Conservation (phyloP, 2,113 vertebrate genomes). For the Neodontobutis hainanensis region DNA sequence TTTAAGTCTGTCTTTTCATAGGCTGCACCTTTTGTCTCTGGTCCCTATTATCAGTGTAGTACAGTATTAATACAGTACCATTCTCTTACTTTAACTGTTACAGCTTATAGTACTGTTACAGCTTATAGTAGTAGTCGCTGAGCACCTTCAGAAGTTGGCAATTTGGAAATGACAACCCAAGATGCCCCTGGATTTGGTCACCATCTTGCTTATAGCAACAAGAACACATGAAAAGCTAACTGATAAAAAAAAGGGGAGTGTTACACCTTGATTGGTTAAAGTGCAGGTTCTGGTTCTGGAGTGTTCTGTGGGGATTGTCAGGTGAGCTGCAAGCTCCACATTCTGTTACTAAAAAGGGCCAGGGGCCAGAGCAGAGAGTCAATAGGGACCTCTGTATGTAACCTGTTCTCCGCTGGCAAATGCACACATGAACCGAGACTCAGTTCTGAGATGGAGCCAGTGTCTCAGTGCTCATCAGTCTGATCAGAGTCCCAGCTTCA, state of each 20-base stretch:
- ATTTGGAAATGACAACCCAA: not conserved
- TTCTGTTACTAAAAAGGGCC: slow-evolving; percentile 9
- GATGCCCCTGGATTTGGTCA: slow-evolving; percentile 13
- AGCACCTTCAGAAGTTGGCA: slow-evolving; percentile 37
- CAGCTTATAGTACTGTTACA: slow-evolving; percentile 13
- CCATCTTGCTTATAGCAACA: slow-evolving; percentile 11
- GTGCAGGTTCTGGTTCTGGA: slow-evolving; percentile 67
- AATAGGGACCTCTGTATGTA: slow-evolving; percentile 29
- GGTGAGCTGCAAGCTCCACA: slow-evolving; percentile 33
- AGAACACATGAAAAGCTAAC: slow-evolving; percentile 2
- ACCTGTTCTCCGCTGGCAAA: slow-evolving; percentile 19
- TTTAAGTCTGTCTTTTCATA: not conserved
- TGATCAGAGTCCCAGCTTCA: not conserved
- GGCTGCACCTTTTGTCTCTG: slow-evolving; percentile 6
- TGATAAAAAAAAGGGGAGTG: not conserved
- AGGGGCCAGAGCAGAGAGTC: slow-evolving; percentile 1
- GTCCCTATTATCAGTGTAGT: slow-evolving; percentile 1
- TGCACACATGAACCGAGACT: slow-evolving; percentile 25
- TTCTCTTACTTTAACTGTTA: too few relatives aligned
- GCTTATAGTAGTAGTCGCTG: slow-evolving; percentile 12
- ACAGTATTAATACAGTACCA: not conserved
- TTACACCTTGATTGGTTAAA: slow-evolving; percentile 63
- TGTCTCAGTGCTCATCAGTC: slow-evolving; percentile 11
- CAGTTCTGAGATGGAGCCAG: slow-evolving; percentile 24
- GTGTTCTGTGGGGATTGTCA: slow-evolving; percentile 65